These are phyloP conservation scores for Sitta carolinensis DNA, from an alignment of 2,797 vertebrate genomes.

Conservation along the genomic window DNA sequence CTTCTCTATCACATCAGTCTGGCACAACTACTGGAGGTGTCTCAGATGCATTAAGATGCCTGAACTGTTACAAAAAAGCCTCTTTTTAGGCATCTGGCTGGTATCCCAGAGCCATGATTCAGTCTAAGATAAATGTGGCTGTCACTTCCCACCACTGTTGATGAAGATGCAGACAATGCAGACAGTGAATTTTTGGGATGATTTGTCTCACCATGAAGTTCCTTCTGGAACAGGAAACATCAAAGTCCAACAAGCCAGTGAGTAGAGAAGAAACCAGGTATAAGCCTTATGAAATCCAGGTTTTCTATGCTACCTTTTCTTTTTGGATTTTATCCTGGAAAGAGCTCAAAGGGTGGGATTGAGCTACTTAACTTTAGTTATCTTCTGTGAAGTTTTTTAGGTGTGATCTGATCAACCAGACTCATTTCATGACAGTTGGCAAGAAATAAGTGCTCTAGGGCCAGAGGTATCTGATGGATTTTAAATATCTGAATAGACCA, in stretches of 20 bases:
- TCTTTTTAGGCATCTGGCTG: neutral
- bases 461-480: neutral
- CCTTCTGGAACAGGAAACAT: neutral
- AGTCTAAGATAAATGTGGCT: neutral
- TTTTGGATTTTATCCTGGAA: neutral
- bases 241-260: neutral
- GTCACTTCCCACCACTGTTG: neutral
- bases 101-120: neutral
- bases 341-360: neutral
- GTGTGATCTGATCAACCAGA: neutral
- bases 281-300: neutral
- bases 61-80: neutral
- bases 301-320: neutral
- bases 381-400: neutral
- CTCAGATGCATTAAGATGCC: neutral
- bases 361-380: neutral
- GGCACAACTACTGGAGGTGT: neutral
- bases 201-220: neutral
- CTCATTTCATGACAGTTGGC: neutral
- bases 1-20: neutral
- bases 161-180: neutral
- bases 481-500: neutral
- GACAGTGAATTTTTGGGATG: neutral
- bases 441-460: neutral
- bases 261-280: neutral